Evolutionary conservation across 35 echinoderm and acorn worm genomes (phyloP).

Genomic region (Eucidaris tribuloides): DNA sequence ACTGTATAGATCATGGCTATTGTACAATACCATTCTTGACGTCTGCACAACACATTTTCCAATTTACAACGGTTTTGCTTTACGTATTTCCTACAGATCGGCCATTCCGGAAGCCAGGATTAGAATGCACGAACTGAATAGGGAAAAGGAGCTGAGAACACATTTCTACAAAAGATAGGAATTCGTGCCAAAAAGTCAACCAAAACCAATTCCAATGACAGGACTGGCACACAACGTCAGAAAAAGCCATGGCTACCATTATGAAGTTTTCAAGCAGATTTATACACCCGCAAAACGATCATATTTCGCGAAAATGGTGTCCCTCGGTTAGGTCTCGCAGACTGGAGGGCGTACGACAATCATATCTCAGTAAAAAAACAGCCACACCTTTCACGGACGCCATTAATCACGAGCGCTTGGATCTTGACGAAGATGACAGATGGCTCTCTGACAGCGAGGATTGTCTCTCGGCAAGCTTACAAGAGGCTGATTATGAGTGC

Average conservation of each 20-base stretch:
- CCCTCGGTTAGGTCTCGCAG: not conserved
- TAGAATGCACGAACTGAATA: no score
- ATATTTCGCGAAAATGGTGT: not conserved
- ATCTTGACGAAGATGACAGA: not conserved
- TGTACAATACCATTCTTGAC: no score
- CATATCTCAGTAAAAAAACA: not conserved
- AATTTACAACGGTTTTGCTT: no score
- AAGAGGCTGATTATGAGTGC: not conserved
- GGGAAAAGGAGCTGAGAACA: no score
- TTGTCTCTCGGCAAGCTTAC: not conserved
- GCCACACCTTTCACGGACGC: not conserved
- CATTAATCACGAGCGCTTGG: not conserved
- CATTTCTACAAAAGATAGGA: no score
- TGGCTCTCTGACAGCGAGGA: not conserved
- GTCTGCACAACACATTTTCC: no score
- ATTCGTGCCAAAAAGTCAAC: no score
- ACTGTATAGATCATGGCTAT: no score
- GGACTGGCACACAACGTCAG: no score
- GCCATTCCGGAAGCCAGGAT: no score
- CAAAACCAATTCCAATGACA: no score
- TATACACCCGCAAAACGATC: not conserved
- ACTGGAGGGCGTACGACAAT: not conserved
- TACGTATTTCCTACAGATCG: no score
- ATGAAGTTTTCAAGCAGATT: conserved; percentile 12
- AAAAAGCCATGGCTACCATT: conserved; percentile 6